Evolutionary conservation across 2,888 invertebrate genomes (phyloP), one percentile per base, ranked within the genome.

Genomic region (Bombyx huttoni): DNA sequence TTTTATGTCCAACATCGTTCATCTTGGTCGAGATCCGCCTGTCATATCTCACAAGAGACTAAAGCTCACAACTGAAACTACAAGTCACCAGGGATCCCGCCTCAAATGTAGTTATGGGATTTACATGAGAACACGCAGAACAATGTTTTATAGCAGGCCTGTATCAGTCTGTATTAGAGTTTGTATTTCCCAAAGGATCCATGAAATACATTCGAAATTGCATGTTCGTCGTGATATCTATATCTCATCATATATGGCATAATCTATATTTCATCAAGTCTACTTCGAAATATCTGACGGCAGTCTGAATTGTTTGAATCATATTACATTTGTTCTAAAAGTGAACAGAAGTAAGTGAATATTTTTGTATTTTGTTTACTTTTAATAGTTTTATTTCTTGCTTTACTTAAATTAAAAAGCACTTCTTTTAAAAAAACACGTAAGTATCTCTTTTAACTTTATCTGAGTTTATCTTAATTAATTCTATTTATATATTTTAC

Each of bases 51-150:
- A 57, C 51, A 53, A 54, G 52, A 57, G 53, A 52, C 56, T 54
- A 54, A 54, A 59, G 56, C 59, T 56, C 51, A 59, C 57, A 56
- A 54, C 57, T 63, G 61, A 62, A 70, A 71, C 74, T 70, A 75
- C 74, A 73, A 69, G 68, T 69, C 78, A 59, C 68, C 33, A 49
- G 77, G 70, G 75, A 71, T 59, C 59, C 55, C 54, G 64, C 70
- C 73, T 75, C 78, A 72, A 74, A 70, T 61, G 73, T 74, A 73
- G 77, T 79, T 76, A 75, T 73, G 70, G 75, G 76, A 80, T 82
- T 81, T 81, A 78, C 78, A 79, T 78, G 74, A 70, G 62, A 75
- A 75, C 76, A 77, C 70, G 75, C 68, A 69, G 72, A 78, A 78
- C 81, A 77, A 76, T 78, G 78, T 83, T 82, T 80, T 79, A 80